These are phyloP conservation scores for Ethmia dodecea DNA, from an alignment of 2,888 invertebrate genomes.

Conservation along the genomic window DNA sequence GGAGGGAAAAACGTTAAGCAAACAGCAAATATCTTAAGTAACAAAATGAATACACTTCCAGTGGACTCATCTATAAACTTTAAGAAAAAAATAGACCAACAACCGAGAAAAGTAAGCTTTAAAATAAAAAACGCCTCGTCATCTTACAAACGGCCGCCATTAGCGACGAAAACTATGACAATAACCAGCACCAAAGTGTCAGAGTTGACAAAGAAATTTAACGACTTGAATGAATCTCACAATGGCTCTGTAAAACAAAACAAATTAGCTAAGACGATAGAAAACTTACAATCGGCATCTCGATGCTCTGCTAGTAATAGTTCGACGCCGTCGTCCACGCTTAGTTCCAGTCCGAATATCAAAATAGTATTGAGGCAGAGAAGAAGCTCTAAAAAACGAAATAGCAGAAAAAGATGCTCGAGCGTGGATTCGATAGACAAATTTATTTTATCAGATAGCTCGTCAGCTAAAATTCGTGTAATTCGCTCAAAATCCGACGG, in stretches of 20 bases:
- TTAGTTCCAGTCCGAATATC: slow-evolving; percentile 67
- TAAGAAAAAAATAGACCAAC: slow-evolving; percentile 50
- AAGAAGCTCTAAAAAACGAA: slow-evolving; percentile 64
- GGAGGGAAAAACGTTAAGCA: slow-evolving; percentile 46
- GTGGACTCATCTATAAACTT: slow-evolving; percentile 32
- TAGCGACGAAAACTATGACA: slow-evolving; percentile 60
- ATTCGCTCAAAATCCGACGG: slow-evolving; percentile 70
- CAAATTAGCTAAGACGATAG: slow-evolving; percentile 73
- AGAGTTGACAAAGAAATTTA: slow-evolving; percentile 83
- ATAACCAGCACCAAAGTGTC: slow-evolving; percentile 79
- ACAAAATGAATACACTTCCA: slow-evolving; percentile 29
- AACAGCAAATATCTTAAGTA: slow-evolving; percentile 24
- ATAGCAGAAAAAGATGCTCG: slow-evolving; percentile 67
- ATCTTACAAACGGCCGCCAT: slow-evolving; percentile 59
- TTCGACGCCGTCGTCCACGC: slow-evolving; percentile 66
- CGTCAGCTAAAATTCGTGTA: slow-evolving; percentile 48
- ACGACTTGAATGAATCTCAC: slow-evolving; percentile 74
- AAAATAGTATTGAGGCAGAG: slow-evolving; percentile 67
- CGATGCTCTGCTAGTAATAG: slow-evolving; percentile 53
- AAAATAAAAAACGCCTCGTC: slow-evolving; percentile 75
- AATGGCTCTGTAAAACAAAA: slow-evolving; percentile 67
- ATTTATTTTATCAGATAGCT: slow-evolving; percentile 41
- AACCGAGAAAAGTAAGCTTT: slow-evolving; percentile 78
- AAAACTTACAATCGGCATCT: slow-evolving; percentile 52
- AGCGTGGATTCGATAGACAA: slow-evolving; percentile 70